Evolutionary conservation across 2,113 vertebrate species (phyloP), one percentile per base, ranked within the genome.

Genomic region (Alosa alosa): DNA sequence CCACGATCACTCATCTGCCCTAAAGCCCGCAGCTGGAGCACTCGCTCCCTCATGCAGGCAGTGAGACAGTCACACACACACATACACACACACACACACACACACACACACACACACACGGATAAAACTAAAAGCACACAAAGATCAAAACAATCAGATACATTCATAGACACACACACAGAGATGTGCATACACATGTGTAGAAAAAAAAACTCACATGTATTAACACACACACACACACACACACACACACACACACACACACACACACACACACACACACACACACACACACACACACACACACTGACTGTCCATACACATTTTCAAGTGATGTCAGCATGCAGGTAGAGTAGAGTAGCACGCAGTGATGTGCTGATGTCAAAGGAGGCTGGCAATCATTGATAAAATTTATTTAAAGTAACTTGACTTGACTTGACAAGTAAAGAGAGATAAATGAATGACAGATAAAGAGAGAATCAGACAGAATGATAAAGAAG

Each of bases 1-100:
- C 11, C 52, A 22, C 83, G 45, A 82, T 84, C 47, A 83, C 84
- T 85, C 52, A 83, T 72, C 81, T 4, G 13, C 47, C 5, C 31
- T 47, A 3, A 25, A 47, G 22, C n/a, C 72, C 72, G 25, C 17
- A 39, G n/a, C 44, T 5, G 31, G 13, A 46, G 20, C 41, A 22
- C 31, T 68, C 60, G 17, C 20, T 45, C 55, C 52, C 36, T 44
- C 39, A 82, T 20, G 50, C 83, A 10, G 52, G 41, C 83, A 49
- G 17, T 83, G 3, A 49, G 25, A 84, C n/a, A 47, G 13, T 20
- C 64, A 31, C 45, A 84, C 84, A 84, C 50, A 84, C 64, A 49
- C 15, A 6, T 17, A 41, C 57, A 52, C 57, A 20, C 55, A 60
- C 55, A 2, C n/a, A 36, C 84, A 50, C 84, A 47, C 83, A 50